phyloP scores from a whole-genome alignment of 2,888 invertebrate species.

The Eupithecia centaureata region DNA sequence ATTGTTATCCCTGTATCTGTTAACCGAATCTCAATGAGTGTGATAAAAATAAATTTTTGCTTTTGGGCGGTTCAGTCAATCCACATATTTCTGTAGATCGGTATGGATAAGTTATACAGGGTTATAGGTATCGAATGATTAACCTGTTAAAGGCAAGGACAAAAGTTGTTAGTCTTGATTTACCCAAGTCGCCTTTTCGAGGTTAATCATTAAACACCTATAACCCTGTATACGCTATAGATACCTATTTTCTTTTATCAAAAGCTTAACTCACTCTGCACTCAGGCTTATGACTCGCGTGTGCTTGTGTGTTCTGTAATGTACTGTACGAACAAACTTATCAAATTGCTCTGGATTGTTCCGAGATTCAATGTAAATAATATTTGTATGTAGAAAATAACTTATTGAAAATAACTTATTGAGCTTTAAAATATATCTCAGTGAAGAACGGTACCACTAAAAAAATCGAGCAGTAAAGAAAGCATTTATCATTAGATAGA shows the following conservation, averaged over 20 bases:
- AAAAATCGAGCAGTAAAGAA: background rate
- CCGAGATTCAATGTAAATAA: constrained; percentile 48
- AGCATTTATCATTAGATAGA: background rate
- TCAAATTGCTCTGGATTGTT: constrained; percentile 31
- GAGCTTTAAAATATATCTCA: constrained; percentile 33
- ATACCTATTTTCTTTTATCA: background rate
- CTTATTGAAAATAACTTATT: constrained; percentile 37
- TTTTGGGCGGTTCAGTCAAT: background rate
- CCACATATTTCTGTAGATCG: background rate
- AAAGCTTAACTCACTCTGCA: background rate
- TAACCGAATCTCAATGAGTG: constrained; percentile 1
- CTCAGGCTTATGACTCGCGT: background rate
- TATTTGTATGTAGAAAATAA: constrained; percentile 39
- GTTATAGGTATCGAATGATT: too few relatives aligned
- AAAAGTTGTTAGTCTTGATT: too few relatives aligned
- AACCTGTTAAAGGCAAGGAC: too few relatives aligned
- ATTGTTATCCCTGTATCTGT: background rate
- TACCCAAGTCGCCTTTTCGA: too few relatives aligned
- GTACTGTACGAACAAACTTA: constrained; percentile 48
- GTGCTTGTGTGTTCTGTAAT: background rate
- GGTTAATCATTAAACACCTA: too few relatives aligned
- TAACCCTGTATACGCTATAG: too few relatives aligned
- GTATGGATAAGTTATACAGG: background rate
- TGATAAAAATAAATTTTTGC: background rate
- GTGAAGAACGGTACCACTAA: background rate